A percentile compares a stretch with the other conserved stretches of the same genome.
These are phyloP conservation scores for Drosophila tani DNA, from an alignment of 1,140 invertebrate genomes.

Conservation along the genomic window DNA sequence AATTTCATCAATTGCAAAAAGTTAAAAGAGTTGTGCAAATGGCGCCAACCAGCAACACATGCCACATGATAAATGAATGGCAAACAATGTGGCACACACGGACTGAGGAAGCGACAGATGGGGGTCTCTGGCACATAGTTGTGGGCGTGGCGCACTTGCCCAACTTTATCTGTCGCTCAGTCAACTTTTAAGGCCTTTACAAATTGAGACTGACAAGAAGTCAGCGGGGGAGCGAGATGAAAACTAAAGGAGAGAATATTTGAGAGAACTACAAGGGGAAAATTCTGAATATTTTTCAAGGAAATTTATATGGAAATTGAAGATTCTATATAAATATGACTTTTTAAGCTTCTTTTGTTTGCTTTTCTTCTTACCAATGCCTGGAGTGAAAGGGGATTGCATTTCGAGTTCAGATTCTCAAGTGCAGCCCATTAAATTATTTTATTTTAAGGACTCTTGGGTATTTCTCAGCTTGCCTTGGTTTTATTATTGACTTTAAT, in stretches of 20 bases:
- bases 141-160: conserved; percentile 14
- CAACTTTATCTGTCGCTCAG: conserved; percentile 36
- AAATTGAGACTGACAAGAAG: conserved; percentile 29
- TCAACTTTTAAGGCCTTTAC: conserved; percentile 31
- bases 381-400: not conserved
- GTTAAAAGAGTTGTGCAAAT: conserved; percentile 55
- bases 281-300: not conserved
- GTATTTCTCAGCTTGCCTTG: not conserved
- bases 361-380: not conserved
- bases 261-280: not conserved
- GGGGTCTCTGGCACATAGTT: conserved; percentile 8
- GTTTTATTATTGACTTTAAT: not conserved
- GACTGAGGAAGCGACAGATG: conserved; percentile 19
- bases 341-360: not conserved
- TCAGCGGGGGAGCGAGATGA: not conserved
- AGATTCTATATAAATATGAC: not conserved
- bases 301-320: not conserved
- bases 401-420: not conserved
- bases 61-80: conserved; percentile 59
- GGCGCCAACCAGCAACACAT: conserved; percentile 44
- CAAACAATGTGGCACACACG: conserved; percentile 48
- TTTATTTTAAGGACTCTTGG: not conserved
- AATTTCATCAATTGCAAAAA: conserved; percentile 39
- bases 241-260: not conserved
- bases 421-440: not conserved